Evolutionary conservation across 2,797 vertebrate species (phyloP).

Genomic region (Acrocephalus scirpaceus): DNA sequence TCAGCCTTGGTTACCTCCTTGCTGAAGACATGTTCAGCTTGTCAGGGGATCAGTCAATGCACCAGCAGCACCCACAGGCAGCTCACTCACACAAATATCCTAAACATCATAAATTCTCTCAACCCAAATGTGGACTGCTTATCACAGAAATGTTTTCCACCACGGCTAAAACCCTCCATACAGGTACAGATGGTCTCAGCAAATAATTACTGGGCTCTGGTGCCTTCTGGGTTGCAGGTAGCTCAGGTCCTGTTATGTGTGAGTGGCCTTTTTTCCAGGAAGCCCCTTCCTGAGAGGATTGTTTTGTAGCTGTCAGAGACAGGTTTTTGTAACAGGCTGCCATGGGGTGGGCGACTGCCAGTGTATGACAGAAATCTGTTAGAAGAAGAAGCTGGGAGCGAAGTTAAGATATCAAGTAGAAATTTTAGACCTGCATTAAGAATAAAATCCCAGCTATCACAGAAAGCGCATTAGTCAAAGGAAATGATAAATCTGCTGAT

Average conservation of each 20-base stretch:
- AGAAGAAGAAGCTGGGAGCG: not conserved
- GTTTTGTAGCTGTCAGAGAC: not conserved
- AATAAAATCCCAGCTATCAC: not conserved
- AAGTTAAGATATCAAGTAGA: not conserved
- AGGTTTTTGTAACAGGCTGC: not conserved
- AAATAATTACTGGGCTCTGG: not conserved
- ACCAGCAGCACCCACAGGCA: not conserved
- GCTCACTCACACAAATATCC: not conserved
- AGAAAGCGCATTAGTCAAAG: not conserved
- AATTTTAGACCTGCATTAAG: not conserved
- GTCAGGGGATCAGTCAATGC: not conserved
- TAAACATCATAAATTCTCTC: not conserved
- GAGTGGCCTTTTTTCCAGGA: not conserved
- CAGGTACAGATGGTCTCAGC: not conserved
- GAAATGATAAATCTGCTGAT: not conserved
- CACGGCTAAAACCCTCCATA: not conserved
- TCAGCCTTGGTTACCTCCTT: not conserved
- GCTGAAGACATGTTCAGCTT: not conserved
- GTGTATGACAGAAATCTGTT: not conserved
- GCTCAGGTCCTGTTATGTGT: not conserved
- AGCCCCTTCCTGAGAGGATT: not conserved
- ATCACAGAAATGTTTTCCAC: not conserved
- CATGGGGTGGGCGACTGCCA: fast-evolving
- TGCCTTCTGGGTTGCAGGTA: not conserved
- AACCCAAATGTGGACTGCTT: fast-evolving